Evolutionary conservation across 2,888 invertebrate species (phyloP), one percentile per base, ranked within the genome.

Genomic region (Andrena marginata): DNA sequence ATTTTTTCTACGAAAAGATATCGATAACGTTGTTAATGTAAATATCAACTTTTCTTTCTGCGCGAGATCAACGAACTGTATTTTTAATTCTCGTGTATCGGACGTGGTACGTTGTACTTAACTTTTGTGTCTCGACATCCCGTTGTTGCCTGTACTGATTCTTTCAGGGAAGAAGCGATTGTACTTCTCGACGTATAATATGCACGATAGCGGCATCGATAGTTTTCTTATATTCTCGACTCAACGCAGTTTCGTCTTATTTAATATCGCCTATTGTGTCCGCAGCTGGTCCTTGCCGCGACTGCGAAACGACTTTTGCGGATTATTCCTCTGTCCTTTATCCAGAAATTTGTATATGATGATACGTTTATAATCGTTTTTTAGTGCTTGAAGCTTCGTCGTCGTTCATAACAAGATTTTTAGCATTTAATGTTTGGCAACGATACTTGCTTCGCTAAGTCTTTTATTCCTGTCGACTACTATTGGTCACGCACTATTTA

Each of bases 41-140:
- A 49, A 80, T 87, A 80, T 63, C 26, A 71, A 2, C 49, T 20
- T 70, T 80, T 54, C 48, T 49, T 29, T 63, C 63, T 10, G 6
- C 64, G 70, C 29, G 20, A 33, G 51, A 64, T 68, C 79, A 80
- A 78, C 74, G 77, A 80, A 70, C 68, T 4, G 59, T 35, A 62
- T 68, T 75, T 79, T 48, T 51, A 65, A 64, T 56, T 65, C 59
- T 63, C 33, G 8, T 56, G 2, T n/a, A 56, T 70, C 31, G 13
- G 74, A 74, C 60, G 31, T 59, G 60, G 49, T 75, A 67, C 63
- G 48, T 49, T 29, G 85, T 73, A 85, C 71, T 79, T 78, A 72
- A 73, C 16, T 62, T 74, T 49, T 49, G 2, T 42, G 2, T 60
- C 56, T 76, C 10, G 29, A 16, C 64, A 10, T 31, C 64, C 31